Evolutionary conservation across 2,797 vertebrate genomes (phyloP), one percentile per base, ranked within the genome.

Genomic region (Danio tinwini): DNA sequence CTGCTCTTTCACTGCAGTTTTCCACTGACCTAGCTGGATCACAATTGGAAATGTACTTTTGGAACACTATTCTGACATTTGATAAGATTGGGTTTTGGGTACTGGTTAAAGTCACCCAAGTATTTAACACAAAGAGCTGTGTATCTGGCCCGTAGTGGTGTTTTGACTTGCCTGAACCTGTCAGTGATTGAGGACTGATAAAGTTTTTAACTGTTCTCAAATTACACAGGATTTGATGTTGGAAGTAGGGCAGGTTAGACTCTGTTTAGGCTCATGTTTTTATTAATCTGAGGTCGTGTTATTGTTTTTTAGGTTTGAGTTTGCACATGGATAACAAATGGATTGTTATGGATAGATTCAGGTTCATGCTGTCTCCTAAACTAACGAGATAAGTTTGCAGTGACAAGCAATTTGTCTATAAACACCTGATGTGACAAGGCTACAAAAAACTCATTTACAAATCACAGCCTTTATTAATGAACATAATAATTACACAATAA

Each of bases 91-190:
- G 58, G 39, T 68, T 58, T 52, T 19, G 8, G 29, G 76, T 50
- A 16, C 82, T 82, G 76, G 58, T 69, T 49, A 64, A 42, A 21
- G 44, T 85, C 75, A 53, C 45, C 19, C 29, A 69, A 37, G 68
- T 64, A 71, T 76, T 45, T 69, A 74, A 71, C 21, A 19, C 44
- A 67, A 74, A 76, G 29, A 72, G 59, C 11, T 64, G 63, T 21
- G 17, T 44, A 39, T 53, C 50, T 64, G 49, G 19, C 61, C 61
- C 47, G 45, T 61, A 80, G 69, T 9, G 12, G 55, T 47, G 74
- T 16, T 53, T 13, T 40, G n/a, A 52, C 82, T 77, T 85, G 84
- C 44, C 82, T 11, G 42, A 37, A 74, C 84, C 50, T 75, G 84
- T 21, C 53, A 4, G 53, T 39, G 56, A 21, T 56, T 13, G 70